Percentiles rank a stretch among this genome's conserved stretches.
Evolutionary conservation across 2,113 vertebrate species (phyloP).

Genomic region (Pseudopodoces humilis): DNA sequence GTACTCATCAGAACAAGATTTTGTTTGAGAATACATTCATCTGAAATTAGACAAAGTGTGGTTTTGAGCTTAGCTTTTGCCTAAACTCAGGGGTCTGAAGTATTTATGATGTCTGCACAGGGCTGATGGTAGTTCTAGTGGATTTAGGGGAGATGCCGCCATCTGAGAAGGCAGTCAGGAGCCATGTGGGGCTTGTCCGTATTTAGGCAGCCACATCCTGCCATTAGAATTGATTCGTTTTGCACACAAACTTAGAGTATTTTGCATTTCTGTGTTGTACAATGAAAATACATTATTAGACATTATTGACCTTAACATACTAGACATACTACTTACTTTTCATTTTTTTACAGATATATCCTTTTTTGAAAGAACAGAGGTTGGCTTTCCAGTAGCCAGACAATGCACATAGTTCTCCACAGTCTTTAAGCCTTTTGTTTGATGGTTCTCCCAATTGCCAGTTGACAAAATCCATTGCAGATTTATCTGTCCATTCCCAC

Average conservation of each 20-base stretch:
- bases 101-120: background rate
- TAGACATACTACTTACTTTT: constrained; percentile 79
- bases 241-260: background rate
- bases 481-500: constrained; percentile 87
- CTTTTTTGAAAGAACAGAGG: constrained; percentile 77
- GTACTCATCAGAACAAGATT: background rate
- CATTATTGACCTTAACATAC: background rate
- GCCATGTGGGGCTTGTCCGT: background rate
- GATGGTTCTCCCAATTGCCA: constrained; percentile 79
- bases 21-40: background rate
- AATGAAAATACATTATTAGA: background rate
- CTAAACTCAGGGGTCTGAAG: background rate
- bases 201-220: background rate
- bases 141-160: rapidly evolving
- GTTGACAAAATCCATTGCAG: constrained; percentile 83
- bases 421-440: constrained; percentile 61
- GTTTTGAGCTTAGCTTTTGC: background rate
- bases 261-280: background rate
- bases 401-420: constrained; percentile 77
- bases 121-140: background rate
- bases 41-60: background rate
- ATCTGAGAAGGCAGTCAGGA: background rate
- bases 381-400: constrained; percentile 78
- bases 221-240: background rate
- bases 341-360: constrained; percentile 86